Percentiles rank a stretch among this genome's conserved stretches.
Evolutionary conservation across 2,888 invertebrate species (phyloP).

Genomic region (Acronicta alni): DNA sequence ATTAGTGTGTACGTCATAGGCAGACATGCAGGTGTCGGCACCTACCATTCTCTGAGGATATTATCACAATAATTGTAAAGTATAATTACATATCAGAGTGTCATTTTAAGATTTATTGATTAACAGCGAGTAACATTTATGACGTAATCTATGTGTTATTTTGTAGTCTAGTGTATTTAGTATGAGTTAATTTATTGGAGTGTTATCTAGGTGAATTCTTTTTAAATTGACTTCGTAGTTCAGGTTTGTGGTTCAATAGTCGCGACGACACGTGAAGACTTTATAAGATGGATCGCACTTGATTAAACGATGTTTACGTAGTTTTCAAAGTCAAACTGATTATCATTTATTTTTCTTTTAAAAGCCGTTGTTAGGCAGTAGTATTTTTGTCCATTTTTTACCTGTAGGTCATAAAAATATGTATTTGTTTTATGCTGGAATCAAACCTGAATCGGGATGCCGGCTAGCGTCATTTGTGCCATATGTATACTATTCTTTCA

Average conservation of each 20-base stretch:
- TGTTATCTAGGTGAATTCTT: constrained; percentile 3
- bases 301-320: not conserved
- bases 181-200: constrained; percentile 26
- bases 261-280: not conserved
- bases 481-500: too few species aligned
- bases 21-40: constrained; percentile 49
- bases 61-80: constrained; percentile 51
- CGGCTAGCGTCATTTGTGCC: too few species aligned
- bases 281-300: not conserved
- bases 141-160: constrained; percentile 38
- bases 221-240: constrained; percentile 2
- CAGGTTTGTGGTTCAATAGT: not conserved
- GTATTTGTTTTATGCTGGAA: too few species aligned
- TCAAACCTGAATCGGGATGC: too few species aligned
- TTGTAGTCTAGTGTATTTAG: constrained; percentile 19
- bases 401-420: too few species aligned
- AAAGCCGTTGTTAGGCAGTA: too few species aligned
- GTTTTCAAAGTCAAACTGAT: too few species aligned
- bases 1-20: constrained; percentile 24
- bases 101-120: constrained; percentile 54
- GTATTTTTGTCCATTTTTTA: too few species aligned
- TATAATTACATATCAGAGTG: constrained; percentile 49
- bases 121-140: constrained; percentile 16
- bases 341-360: too few species aligned
- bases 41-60: constrained; percentile 29